These are phyloP conservation scores for Raja brachyura DNA, from an alignment of 2,113 vertebrate genomes.

Conservation along the genomic window DNA sequence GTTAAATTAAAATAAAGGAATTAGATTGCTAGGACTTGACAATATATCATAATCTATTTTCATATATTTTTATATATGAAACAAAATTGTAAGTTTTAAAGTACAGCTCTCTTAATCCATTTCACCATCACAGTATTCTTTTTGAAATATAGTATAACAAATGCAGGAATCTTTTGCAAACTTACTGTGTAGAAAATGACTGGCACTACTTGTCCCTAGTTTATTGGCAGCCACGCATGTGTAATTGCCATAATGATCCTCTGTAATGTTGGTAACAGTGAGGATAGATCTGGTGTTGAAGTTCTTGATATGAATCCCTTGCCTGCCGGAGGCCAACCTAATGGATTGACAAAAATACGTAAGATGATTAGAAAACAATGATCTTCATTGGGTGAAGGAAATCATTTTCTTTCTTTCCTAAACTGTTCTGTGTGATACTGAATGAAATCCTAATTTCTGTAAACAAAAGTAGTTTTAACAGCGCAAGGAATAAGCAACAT, in stretches of 20 bases:
- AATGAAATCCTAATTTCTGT: not conserved
- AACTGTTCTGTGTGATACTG: not conserved
- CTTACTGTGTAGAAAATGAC: constrained; percentile 96
- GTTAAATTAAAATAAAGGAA: not conserved
- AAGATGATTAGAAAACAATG: constrained; percentile 48
- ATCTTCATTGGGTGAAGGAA: not conserved
- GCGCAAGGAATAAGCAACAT: not conserved
- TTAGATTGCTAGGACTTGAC: not conserved
- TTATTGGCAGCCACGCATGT: constrained; percentile 94
- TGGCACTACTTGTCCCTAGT: constrained; percentile 87
- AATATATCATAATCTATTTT: not conserved
- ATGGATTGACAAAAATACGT: constrained; percentile 52
- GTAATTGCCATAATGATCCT: constrained; percentile 98
- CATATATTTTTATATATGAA: not conserved
- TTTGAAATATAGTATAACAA: not conserved
- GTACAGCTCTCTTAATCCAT: not conserved
- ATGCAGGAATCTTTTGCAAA: constrained; percentile 46
- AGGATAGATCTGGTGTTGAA: constrained; percentile 92
- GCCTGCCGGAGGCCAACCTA: constrained; percentile 85
- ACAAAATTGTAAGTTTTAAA: not conserved
- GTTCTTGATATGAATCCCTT: constrained; percentile 91
- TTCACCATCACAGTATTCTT: not conserved
- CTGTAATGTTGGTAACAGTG: constrained; percentile 92
- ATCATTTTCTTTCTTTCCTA: not conserved
- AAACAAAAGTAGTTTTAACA: not conserved